phyloP scores from a whole-genome alignment of 2,797 vertebrate genomes.

The Lophius americanus region DNA sequence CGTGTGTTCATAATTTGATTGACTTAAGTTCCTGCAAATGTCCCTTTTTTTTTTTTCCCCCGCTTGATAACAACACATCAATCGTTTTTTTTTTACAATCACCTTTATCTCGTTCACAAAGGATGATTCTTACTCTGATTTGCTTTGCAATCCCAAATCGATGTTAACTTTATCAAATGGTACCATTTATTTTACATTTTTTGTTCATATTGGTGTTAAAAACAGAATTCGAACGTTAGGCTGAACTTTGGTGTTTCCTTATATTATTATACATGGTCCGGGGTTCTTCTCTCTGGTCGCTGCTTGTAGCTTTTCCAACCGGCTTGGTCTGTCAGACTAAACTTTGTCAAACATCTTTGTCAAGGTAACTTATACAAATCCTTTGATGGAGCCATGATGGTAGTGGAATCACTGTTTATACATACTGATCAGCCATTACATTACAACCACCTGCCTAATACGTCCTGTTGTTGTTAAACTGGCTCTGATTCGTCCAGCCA shows the following conservation, averaged over 20 bases:
- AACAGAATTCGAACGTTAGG: constrained; percentile 11
- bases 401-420: constrained; percentile 8
- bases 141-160: constrained; percentile 74
- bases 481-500: too few relatives aligned
- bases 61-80: constrained; percentile 25
- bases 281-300: constrained; percentile 29
- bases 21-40: constrained; percentile 13
- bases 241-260: constrained; percentile 32
- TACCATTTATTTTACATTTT: not conserved
- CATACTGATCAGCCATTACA: not conserved
- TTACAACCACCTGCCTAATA: not conserved
- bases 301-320: constrained; percentile 40
- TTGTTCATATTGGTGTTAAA: constrained; percentile 29
- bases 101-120: constrained; percentile 41
- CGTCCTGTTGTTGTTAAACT: too few relatives aligned
- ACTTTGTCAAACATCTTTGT: constrained; percentile 29
- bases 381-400: constrained; percentile 10
- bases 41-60: not conserved
- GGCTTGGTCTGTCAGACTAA: constrained; percentile 49
- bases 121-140: constrained; percentile 83
- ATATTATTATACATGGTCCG: constrained; percentile 9
- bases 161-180: constrained; percentile 27
- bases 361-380: constrained; percentile 15
- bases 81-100: constrained; percentile 42
- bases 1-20: constrained; percentile 30